Evolutionary conservation across 2,888 invertebrate genomes (phyloP).

Genomic region (Himalopsyche anomala): DNA sequence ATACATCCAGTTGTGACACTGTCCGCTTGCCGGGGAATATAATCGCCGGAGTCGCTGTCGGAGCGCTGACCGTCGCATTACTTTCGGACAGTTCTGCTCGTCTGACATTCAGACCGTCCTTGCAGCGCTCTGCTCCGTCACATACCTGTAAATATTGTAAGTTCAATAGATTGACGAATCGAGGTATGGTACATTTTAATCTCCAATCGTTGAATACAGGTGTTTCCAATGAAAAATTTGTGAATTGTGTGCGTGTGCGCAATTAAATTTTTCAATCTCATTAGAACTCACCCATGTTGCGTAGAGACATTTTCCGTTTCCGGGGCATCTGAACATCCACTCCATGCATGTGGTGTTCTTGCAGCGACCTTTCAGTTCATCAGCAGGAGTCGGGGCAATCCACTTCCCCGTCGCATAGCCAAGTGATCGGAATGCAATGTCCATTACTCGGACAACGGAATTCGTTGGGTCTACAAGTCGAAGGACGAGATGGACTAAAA

Average conservation of each 20-base stretch:
- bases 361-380: slow-evolving; percentile 82
- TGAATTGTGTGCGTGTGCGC: too few relatives aligned
- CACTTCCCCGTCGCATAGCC: slow-evolving; percentile 88
- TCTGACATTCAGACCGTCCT: slow-evolving; percentile 81
- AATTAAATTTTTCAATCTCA: background rate
- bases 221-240: too few relatives aligned
- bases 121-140: slow-evolving; percentile 84
- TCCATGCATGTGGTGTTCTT: slow-evolving; percentile 82
- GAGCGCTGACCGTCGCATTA: slow-evolving; percentile 68
- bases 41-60: slow-evolving; percentile 66
- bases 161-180: too few relatives aligned
- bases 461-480: slow-evolving; percentile 72
- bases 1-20: slow-evolving; percentile 88
- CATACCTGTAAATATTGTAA: slow-evolving; percentile 73
- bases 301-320: slow-evolving; percentile 77
- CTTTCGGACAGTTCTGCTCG: slow-evolving; percentile 81
- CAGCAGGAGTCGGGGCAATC: slow-evolving; percentile 86
- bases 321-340: slow-evolving; percentile 83
- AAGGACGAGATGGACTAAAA: slow-evolving; percentile 51
- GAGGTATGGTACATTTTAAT: too few relatives aligned
- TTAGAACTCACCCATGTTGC: slow-evolving; percentile 74
- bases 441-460: slow-evolving; percentile 78
- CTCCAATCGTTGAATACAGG: too few relatives aligned
- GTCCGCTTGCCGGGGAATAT: slow-evolving; percentile 69
- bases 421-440: slow-evolving; percentile 84